These are phyloP conservation scores for Tragelaphus oryx DNA, from an alignment of 2,797 vertebrate genomes.

Conservation along the genomic window DNA sequence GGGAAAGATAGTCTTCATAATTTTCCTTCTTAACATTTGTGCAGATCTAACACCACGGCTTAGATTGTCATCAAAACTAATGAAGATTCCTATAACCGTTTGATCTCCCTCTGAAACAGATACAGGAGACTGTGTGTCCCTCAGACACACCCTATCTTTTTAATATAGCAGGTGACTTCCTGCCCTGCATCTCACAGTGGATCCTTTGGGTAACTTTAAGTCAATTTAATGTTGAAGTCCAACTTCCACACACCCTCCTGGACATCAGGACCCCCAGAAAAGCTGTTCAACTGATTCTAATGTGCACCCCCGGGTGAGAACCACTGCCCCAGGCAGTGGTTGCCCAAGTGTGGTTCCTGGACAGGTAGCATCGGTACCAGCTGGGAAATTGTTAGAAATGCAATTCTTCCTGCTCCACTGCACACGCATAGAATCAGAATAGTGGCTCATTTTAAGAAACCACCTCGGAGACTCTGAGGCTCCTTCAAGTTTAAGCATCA, in stretches of 20 bases:
- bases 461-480: neutral
- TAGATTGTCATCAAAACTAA: neutral
- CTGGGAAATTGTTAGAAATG: neutral
- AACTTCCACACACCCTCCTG: neutral
- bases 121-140: neutral
- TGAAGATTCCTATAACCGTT: neutral
- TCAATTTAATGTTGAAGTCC: neutral
- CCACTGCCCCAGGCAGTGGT: rapidly evolving
- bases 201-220: neutral
- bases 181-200: neutral
- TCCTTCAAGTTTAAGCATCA: neutral
- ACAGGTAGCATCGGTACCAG: neutral
- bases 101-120: neutral
- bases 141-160: neutral
- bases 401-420: neutral
- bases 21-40: neutral
- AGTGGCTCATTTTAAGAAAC: neutral
- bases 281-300: neutral
- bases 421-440: neutral
- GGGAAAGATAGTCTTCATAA: neutral
- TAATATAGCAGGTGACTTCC: neutral
- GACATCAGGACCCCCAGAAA: neutral
- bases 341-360: neutral
- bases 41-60: neutral
- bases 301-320: neutral